phyloP scores from a whole-genome alignment of 2,888 invertebrate genomes.

The Exephanes ischioxanthus region DNA sequence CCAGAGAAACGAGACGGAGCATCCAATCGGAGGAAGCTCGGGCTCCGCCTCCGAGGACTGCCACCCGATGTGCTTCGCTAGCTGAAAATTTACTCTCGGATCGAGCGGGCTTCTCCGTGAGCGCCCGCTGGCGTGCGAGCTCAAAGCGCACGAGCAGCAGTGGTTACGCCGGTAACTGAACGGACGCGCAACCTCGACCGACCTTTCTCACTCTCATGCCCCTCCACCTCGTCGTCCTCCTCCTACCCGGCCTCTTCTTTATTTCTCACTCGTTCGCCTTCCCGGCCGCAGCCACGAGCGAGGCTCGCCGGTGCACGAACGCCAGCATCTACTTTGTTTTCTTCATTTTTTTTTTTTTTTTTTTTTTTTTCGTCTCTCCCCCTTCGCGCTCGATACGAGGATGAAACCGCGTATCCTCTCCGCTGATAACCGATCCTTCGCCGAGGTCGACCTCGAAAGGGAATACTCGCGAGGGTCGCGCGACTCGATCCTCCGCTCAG shows the following conservation, averaged over 20 bases:
- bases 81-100: slow-evolving; percentile 9
- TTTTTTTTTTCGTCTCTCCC: slow-evolving; percentile 31
- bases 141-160: slow-evolving; percentile 64
- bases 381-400: background rate
- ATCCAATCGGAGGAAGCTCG: slow-evolving; percentile 75
- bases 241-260: slow-evolving; percentile 64
- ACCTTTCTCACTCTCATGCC: slow-evolving; percentile 58
- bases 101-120: slow-evolving; percentile 37
- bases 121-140: slow-evolving; percentile 29
- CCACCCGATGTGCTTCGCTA: slow-evolving; percentile 24
- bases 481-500: background rate
- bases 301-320: slow-evolving; percentile 49
- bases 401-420: background rate
- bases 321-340: slow-evolving; percentile 43
- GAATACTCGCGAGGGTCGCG: background rate
- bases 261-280: slow-evolving; percentile 62
- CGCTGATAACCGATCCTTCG: too few relatives aligned
- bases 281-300: slow-evolving; percentile 38
- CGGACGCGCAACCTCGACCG: slow-evolving; percentile 63
- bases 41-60: slow-evolving; percentile 75
- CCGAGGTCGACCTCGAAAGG: background rate
- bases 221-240: slow-evolving; percentile 33
- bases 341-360: slow-evolving; percentile 46
- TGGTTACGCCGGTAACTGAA: slow-evolving; percentile 54
- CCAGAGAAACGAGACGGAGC: slow-evolving; percentile 72